Base-by-base conservation (phyloP, 2,797 vertebrate species). In the Pseudochaenichthys georgianus region DNA sequence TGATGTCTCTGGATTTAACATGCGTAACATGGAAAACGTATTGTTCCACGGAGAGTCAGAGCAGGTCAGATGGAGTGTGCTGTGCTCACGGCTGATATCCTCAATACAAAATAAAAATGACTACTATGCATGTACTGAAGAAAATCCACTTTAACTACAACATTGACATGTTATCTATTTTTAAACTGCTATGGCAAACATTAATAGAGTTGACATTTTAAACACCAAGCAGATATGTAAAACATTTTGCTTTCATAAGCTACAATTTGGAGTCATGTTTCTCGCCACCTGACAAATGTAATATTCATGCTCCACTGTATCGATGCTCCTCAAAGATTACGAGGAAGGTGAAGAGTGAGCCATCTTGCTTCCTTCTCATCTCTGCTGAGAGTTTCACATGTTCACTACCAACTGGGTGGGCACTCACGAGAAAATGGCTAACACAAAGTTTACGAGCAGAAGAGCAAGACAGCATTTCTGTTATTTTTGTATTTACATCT, bases 101-200 rank as follows among this genome's bases (percentile, higher is more conserved):
- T 69, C 28, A 21, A 42, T 55, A 52, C 70, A 81, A 69, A 3
- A 13, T n/a, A 34, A 81, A 69, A 3, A 13, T 21, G 41, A 13
- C 50, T 66, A 34, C 41, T 45, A 6, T 19, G 16, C 47, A 53
- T 57, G 9, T 2, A 60, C 28, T 34, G 28, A 9, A 55, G 53
- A 55, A 51, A 55, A 55, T 55, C 16, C 53, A 55, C 21, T 53
- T 53, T 9, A 43, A 28, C 21, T 53, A 21, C 52, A 55, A 65
- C 50, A 67, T 2, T 64, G 73, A 60, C 48, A 64, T 60, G 71
- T 59, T 58, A 63, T 64, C 53, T 53, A 42, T 48, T 60, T 70
- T 77, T 64, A 64, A 21, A 4, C 17, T 47, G 42, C 70, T 60
- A 65, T 21, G 34, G 23, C 21, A 28, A 68, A 46, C n/a, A 50